phyloP scores from a whole-genome alignment of 2,113 vertebrate genomes.

The Chloropsis cyanopogon region DNA sequence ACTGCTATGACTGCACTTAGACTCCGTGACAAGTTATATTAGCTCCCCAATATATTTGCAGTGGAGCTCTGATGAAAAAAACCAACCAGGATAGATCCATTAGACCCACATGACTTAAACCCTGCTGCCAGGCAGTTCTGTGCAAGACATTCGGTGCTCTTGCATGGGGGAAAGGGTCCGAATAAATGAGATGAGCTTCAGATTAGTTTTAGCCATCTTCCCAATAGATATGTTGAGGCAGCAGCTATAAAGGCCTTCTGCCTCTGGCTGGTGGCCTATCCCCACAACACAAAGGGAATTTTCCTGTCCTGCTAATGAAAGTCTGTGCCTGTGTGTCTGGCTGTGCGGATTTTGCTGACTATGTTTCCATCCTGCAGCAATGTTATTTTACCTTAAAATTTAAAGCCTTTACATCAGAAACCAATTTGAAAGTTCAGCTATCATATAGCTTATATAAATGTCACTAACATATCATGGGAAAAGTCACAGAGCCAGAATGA shows the following conservation, averaged over 20 bases:
- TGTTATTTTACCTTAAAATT: background rate
- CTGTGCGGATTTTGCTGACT: background rate
- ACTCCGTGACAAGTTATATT: background rate
- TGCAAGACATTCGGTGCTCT: background rate
- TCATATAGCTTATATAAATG: background rate
- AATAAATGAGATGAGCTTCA: background rate
- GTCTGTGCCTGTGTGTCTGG: background rate
- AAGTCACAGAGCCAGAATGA: background rate
- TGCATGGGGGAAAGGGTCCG: background rate
- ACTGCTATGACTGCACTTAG: background rate
- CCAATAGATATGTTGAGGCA: background rate
- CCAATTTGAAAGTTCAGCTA: background rate
- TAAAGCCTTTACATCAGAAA: background rate
- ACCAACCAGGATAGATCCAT: background rate
- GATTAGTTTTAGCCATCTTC: background rate
- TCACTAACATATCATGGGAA: background rate
- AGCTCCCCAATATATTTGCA: background rate
- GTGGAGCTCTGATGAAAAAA: background rate
- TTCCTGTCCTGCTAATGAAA: background rate
- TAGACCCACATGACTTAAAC: background rate
- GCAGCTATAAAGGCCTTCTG: background rate
- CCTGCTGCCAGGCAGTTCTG: background rate
- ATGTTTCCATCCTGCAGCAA: background rate
- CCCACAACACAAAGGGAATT: background rate
- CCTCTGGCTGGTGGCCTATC: background rate